Evolutionary conservation across 2,113 vertebrate genomes (phyloP), one percentile per base, ranked within the genome.

Genomic region (Puntigrus tetrazona): DNA sequence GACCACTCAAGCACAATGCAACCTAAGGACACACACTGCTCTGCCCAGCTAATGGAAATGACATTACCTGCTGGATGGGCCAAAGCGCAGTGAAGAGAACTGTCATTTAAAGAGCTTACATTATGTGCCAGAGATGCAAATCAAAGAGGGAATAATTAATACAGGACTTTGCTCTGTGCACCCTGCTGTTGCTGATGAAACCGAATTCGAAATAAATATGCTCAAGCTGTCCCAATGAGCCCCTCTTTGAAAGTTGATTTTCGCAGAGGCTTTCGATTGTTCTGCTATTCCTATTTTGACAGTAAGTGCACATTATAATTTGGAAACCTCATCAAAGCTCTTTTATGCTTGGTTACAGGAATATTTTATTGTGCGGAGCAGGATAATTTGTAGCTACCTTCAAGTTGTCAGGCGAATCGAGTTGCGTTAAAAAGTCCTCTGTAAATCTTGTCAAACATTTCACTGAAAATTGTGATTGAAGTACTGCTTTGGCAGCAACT

Each of bases 41-140:
- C 16, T 65, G 18, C 27, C 27, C 10, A 34, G 31, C 78, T 81
- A 67, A 87, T 81, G 86, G 76, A 87, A 75, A 50, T 74, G 0
- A 20, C 45, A 82, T 78, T 55, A 78, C 10, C 74, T 70, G 41
- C 61, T 59, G 63, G 31, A n/a, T 72, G 76, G 65, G 13, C 20
- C 16, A 34, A 70, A 41, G 27, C 50, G 1, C 34, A 59, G 8
- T 4, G 20, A 61, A 79, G 11, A 43, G 6, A 85, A 41, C 41
- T 43, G 65, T 29, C 16, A 31, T 65, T n/a, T n/a, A 81, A 84
- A 81, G 27, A 67, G 63, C 36, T 14, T 31, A 34, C 38, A 81
- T 47, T 41, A 61, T 36, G 69, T 22, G 78, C 72, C 43, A 3
- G 8, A 67, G 52, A 34, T 50, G 45, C 45, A 31, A 67, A 72